Evolutionary conservation across 2,797 vertebrate species (phyloP).

Genomic region (Allobates femoralis): DNA sequence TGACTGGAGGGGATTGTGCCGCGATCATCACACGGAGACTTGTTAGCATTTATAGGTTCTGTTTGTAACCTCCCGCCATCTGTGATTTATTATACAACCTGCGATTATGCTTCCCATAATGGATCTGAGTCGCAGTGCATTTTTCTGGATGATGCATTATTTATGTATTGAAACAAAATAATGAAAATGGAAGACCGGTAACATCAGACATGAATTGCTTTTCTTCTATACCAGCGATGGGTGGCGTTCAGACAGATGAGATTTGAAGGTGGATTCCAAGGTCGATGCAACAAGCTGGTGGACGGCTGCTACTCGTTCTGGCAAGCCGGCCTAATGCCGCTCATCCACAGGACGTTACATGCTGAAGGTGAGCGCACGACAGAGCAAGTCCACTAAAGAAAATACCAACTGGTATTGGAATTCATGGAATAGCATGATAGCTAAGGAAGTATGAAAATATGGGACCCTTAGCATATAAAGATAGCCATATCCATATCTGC

Average conservation of each 20-base stretch:
- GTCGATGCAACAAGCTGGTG: slow-evolving; percentile 96
- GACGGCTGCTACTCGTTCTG: slow-evolving; percentile 98
- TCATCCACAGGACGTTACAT: slow-evolving; percentile 89
- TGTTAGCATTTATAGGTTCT: background rate
- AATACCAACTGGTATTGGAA: background rate
- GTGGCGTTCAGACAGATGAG: slow-evolving; percentile 93
- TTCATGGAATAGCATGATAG: too few species aligned
- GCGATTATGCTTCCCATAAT: background rate
- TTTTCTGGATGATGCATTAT: background rate
- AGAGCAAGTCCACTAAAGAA: background rate
- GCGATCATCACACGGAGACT: background rate
- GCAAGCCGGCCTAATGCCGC: slow-evolving; percentile 93
- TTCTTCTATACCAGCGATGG: slow-evolving; percentile 80
- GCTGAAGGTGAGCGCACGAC: slow-evolving; percentile 79
- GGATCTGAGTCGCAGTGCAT: background rate
- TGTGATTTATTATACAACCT: background rate
- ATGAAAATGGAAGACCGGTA: background rate
- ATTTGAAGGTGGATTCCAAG: slow-evolving; percentile 96
- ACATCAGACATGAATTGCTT: background rate
- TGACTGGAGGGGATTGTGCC: background rate
- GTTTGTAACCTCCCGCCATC: background rate
- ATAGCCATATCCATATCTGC: too few species aligned
- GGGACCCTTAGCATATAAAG: too few species aligned
- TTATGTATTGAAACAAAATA: background rate
- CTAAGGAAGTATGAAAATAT: too few species aligned